Evolutionary conservation across 2,113 vertebrate species (phyloP), one percentile per base, ranked within the genome.

Genomic region (Equus przewalskii): DNA sequence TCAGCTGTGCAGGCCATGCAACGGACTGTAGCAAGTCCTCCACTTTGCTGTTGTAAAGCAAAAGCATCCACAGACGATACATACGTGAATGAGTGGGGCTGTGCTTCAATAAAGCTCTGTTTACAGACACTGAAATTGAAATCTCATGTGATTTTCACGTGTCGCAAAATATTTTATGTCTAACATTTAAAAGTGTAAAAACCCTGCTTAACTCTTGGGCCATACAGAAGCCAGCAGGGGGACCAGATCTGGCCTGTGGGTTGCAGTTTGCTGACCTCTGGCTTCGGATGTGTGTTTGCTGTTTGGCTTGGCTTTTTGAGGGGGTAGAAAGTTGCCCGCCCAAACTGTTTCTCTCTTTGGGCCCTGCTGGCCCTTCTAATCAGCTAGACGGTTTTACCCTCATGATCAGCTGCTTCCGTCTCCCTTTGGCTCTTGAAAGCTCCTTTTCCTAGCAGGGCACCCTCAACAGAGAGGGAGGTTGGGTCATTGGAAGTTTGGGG

Each of bases 1-100:
- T 36, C 15, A 60, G 16, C 30, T 54, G n/a, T 65, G 28, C 4
- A 18, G 65, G 26, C 78, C 65, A 0, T 11, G 1, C 46, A 16
- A 1, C 30, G 16, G 36, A n/a, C 26, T 4, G 4, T 28, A 4
- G 4, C 5, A 56, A 8, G 13, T 13, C 0, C 24, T 44, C 41
- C 3, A 0, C 3, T 73, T 41, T 78, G 19, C 18, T 19, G 41
- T 16, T 15, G 36, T 78, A 12, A 22, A 4, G 0, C 3, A 0
- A 12, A 21, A 51, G 13, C 7, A 0, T 36, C 44, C 7, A 10
- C 5, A 36, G 73, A 11, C 44, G 2, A 0, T 16, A 11, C 7
- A 0, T 8, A 16, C 36, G 0, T 4, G 18, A 65, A 15, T 4
- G 6, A 72, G 13, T 49, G 9, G 41, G n/a, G 15, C 51, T 60